These are phyloP conservation scores for Sinelater perroti DNA, from an alignment of 2,888 invertebrate genomes.

Conservation along the genomic window DNA sequence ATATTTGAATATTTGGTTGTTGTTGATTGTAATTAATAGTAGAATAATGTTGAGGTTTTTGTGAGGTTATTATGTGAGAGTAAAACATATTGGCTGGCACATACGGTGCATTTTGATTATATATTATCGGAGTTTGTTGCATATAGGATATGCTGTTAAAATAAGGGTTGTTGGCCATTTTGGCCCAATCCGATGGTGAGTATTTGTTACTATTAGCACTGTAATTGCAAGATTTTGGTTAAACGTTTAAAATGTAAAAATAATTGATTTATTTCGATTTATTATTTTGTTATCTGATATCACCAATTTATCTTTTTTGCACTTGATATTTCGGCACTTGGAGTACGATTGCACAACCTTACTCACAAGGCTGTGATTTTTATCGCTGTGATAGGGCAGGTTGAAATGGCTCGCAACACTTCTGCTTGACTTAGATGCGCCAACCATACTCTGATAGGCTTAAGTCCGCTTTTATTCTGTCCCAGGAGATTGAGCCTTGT, in stretches of 20 bases:
- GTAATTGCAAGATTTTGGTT: neutral
- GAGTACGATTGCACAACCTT: too few species aligned
- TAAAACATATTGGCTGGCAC: too few species aligned
- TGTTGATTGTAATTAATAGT: slow-evolving; percentile 11
- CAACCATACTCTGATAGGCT: too few species aligned
- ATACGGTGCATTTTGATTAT: slow-evolving; percentile 17
- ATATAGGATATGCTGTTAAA: slow-evolving; percentile 4
- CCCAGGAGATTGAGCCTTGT: too few species aligned
- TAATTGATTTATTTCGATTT: neutral
- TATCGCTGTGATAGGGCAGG: too few species aligned
- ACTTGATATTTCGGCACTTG: slow-evolving; percentile 3
- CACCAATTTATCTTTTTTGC: neutral
- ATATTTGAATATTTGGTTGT: slow-evolving; percentile 1
- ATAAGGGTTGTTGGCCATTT: slow-evolving; percentile 15
- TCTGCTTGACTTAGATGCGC: too few species aligned
- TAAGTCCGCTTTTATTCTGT: too few species aligned
- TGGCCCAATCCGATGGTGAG: slow-evolving; percentile 2
- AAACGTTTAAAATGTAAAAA: neutral
- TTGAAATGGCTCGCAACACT: too few species aligned
- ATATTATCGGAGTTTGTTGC: slow-evolving; percentile 9
- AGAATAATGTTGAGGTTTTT: slow-evolving; percentile 4
- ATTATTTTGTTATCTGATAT: neutral
- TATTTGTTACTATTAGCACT: slow-evolving; percentile 4
- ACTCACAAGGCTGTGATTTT: too few species aligned
- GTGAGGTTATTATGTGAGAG: too few species aligned